These are phyloP conservation scores for Amiota mariae DNA, from an alignment of 2,888 invertebrate species.

Conservation along the genomic window DNA sequence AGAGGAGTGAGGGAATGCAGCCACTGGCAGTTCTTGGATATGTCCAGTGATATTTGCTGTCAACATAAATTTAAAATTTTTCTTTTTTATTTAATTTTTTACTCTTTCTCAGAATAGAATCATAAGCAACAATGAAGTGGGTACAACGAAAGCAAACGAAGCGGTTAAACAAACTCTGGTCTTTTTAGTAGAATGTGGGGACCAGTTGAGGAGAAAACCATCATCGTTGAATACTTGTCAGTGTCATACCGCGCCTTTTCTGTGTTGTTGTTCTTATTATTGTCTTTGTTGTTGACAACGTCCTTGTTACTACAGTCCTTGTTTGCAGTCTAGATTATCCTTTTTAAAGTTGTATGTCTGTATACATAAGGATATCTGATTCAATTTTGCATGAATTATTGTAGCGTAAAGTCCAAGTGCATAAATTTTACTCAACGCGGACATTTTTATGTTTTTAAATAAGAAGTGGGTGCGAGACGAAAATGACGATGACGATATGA, in stretches of 20 bases:
- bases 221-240: not conserved
- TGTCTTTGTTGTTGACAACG: conserved; percentile 21
- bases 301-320: conserved; percentile 39
- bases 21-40: not conserved
- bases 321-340: conserved; percentile 65
- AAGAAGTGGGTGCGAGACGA: not conserved
- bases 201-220: not conserved
- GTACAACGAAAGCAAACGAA: conserved; percentile 2
- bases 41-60: conserved; percentile 33
- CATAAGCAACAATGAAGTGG: conserved; percentile 23
- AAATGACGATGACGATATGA: too few species aligned
- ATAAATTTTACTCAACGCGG: conserved; percentile 58
- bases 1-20: not conserved
- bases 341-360: conserved; percentile 57
- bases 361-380: conserved; percentile 57
- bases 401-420: conserved; percentile 64
- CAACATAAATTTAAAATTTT: conserved; percentile 53
- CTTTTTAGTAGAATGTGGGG: not conserved
- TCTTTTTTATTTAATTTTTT: conserved; percentile 30
- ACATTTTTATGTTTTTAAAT: conserved; percentile 18
- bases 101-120: not conserved
- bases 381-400: conserved; percentile 68
- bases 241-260: not conserved
- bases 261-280: conserved; percentile 9
- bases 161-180: conserved; percentile 3